phyloP scores from a whole-genome alignment of 2,797 vertebrate genomes.

The Sylvia borin region DNA sequence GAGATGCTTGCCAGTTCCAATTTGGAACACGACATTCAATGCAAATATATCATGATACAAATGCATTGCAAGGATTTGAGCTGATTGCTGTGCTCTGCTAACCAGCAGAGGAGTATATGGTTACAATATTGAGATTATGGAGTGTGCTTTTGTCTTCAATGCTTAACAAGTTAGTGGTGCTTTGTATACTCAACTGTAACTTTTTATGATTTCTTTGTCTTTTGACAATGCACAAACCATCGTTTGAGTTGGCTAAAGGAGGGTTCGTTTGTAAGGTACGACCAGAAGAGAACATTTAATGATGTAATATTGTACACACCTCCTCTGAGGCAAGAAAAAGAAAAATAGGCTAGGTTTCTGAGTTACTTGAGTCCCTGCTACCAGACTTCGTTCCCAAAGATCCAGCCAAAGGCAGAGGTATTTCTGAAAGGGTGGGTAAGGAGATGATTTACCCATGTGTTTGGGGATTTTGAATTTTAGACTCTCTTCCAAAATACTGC shows the following conservation, averaged over 20 bases:
- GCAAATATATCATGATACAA: conserved; percentile 54
- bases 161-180: not conserved
- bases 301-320: not conserved
- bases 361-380: not conserved
- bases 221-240: not conserved
- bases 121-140: not conserved
- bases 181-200: not conserved
- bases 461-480: not conserved
- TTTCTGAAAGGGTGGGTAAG: not conserved
- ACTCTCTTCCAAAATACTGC: not conserved
- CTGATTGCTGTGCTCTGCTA: conserved; percentile 11
- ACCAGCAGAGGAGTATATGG: not conserved
- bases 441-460: not conserved
- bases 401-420: not conserved
- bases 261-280: not conserved
- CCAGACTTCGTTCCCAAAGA: not conserved
- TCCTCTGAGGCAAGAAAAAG: not conserved
- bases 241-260: not conserved
- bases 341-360: not conserved
- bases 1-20: conserved; percentile 68
- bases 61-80: not conserved
- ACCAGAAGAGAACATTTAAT: not conserved
- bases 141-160: not conserved
- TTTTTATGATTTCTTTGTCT: not conserved
- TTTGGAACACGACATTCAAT: conserved; percentile 65